phyloP scores from a whole-genome alignment of 92 coral and sea anemone genomes.

The Epizoanthus rinbou region DNA sequence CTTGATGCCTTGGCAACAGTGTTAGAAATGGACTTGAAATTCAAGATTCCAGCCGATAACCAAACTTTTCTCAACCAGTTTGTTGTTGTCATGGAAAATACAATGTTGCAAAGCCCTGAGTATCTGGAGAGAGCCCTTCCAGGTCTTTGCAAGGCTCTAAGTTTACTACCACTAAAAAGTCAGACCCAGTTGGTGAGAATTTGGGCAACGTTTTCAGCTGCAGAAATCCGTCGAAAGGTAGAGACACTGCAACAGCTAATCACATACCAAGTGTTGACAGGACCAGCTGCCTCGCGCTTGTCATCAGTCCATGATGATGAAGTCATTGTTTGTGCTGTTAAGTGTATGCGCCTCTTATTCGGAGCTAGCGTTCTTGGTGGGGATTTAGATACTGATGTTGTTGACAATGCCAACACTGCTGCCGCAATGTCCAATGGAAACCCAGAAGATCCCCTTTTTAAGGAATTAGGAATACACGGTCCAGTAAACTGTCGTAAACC shows the following conservation, averaged over 20 bases:
- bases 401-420: conserved; percentile 36
- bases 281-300: conserved; percentile 64
- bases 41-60: conserved; percentile 60
- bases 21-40: conserved; percentile 76
- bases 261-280: conserved; percentile 91
- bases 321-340: conserved; percentile 82
- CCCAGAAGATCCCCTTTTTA: conserved; percentile 62
- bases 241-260: conserved; percentile 91
- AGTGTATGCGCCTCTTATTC: conserved; percentile 79
- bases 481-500: conserved; percentile 73
- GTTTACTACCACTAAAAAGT: conserved; percentile 66
- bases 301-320: conserved; percentile 90
- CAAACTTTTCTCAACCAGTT: conserved; percentile 82
- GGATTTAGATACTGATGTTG: conserved; percentile 45
- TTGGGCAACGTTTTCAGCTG: conserved; percentile 76
- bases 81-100: conserved; percentile 86
- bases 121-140: conserved; percentile 92
- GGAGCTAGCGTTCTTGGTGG: conserved; percentile 85
- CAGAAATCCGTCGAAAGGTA: conserved; percentile 77
- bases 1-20: conserved; percentile 72
- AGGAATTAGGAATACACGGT: conserved; percentile 61
- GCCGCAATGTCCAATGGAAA: conserved; percentile 12
- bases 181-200: conserved; percentile 78
- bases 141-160: conserved; percentile 81
- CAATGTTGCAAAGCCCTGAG: conserved; percentile 94